phyloP scores from a whole-genome alignment of 37 sponge, comb jelly and placozoan species.

The Mnemiopsis leidyi region DNA sequence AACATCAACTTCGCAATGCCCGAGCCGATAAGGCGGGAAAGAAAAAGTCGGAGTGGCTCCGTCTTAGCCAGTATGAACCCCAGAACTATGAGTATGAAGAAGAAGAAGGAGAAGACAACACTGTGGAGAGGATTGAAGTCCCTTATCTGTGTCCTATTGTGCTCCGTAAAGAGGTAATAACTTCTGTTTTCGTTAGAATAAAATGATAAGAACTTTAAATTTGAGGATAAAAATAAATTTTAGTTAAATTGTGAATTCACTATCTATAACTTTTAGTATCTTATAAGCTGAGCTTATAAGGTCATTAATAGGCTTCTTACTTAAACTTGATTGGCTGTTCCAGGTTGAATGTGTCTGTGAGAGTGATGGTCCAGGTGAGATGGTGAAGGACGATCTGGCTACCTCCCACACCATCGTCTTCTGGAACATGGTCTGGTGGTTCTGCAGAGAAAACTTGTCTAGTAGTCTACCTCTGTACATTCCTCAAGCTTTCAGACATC shows the following conservation, averaged over 20 bases:
- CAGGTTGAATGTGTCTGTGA: conserved; percentile 63
- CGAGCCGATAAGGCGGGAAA: conserved; percentile 33
- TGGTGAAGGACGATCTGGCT: conserved; percentile 54
- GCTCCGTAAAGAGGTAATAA: conserved; percentile 47
- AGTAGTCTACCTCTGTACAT: conserved; percentile 41
- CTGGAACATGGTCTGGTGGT: conserved; percentile 67
- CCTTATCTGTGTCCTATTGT: conserved; percentile 54
- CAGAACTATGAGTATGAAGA: not conserved
- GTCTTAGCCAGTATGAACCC: conserved; percentile 49
- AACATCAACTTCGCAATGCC: conserved; percentile 56
- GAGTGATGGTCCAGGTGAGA: conserved; percentile 47
- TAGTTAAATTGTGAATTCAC: too few relatives aligned
- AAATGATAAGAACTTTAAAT: too few relatives aligned
- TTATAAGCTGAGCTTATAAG: too few relatives aligned
- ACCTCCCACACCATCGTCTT: conserved; percentile 63
- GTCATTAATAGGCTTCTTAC: too few relatives aligned
- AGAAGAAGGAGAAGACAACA: not conserved
- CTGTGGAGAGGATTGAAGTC: conserved; percentile 9
- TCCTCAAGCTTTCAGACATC: conserved; percentile 55
- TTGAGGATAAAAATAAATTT: too few relatives aligned
- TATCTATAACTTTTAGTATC: too few relatives aligned
- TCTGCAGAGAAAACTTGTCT: conserved; percentile 54
- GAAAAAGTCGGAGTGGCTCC: conserved; percentile 53
- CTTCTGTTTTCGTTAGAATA: too few relatives aligned
- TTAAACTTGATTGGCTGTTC: too few relatives aligned